Percentiles rank a stretch among this genome's conserved stretches.
phyloP scores from a whole-genome alignment of 2,888 invertebrate species.

The Watsonalla binaria region DNA sequence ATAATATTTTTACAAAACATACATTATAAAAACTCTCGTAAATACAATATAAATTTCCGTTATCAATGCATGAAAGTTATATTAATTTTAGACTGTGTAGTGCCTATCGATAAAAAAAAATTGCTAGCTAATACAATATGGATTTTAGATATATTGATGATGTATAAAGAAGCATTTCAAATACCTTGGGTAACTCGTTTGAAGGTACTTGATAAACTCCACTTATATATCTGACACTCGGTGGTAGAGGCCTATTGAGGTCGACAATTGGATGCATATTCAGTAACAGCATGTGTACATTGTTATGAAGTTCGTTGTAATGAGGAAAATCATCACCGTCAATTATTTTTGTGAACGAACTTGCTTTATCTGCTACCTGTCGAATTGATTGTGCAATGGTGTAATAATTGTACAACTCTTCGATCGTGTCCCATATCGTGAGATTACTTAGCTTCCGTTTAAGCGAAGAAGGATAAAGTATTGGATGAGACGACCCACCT shows the following conservation, averaged over 20 bases:
- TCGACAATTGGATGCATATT: conserved; percentile 45
- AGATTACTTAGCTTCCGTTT: no score
- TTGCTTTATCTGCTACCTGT: neutral
- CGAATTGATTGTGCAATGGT: no score
- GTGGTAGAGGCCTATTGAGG: conserved; percentile 32
- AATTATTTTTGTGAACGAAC: neutral
- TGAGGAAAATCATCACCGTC: neutral
- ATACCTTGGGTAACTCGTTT: conserved; percentile 43
- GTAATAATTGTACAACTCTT: neutral
- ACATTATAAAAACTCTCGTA: neutral
- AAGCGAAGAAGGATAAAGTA: no score
- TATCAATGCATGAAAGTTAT: no score
- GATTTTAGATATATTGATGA: no score
- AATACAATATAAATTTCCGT: no score
- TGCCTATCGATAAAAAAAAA: no score
- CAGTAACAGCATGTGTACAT: conserved; percentile 40
- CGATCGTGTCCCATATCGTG: neutral
- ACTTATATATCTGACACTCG: conserved; percentile 45
- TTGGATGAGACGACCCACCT: no score
- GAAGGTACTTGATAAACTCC: conserved; percentile 38
- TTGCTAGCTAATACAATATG: no score
- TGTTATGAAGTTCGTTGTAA: conserved; percentile 13
- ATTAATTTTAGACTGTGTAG: no score
- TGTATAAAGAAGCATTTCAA: no score
- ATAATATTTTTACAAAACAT: neutral